Evolutionary conservation across 2,113 vertebrate genomes (phyloP), one percentile per base, ranked within the genome.

Genomic region (Neofelis nebulosa): DNA sequence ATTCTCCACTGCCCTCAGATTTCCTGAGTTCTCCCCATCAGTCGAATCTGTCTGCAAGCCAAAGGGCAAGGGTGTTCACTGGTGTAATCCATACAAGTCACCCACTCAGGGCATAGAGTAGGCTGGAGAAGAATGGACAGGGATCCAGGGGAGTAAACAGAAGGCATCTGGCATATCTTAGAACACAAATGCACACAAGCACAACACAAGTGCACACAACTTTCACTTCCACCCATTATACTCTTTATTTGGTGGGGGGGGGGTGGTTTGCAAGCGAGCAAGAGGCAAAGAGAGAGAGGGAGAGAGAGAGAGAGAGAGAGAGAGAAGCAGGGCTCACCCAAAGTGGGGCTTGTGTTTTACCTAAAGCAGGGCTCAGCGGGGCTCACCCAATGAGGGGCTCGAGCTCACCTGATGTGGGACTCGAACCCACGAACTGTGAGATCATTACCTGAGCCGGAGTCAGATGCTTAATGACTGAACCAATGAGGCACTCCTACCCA

Each of bases 151-250:
- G 9, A 23, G 36, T 55, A 74, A 81, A 86, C 0, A 31, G 41
- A 63, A 83, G 8, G 19, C 7, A 61, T 3, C 13, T 4, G 84
- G 65, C 9, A 57, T 33, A 71, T 21, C 38, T 48, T 66, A 78
- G 65, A 61, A 81, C 18, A 66, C 13, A 65, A 33, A 71, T 0
- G 4, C 16, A 50, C 1, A 71, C 23, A 81, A 41, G 89, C 36
- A 74, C 3, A 29, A 18, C 4, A 45, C 10, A 11, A 11, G 48
- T 0, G 0, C 45, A 61, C 0, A 15, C 8, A 29, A 82, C 29
- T n/a, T 33, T 55, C 45, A 19, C 48, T 55, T 57, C 76, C 65
- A n/a, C 9, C 65, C 76, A 16, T 21, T 7, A 84, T 0, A 41
- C 52, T 69, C 15, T 57, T 57, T 57, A 57, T 57, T 57, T 57